A percentile compares a stretch with the other conserved stretches of the same genome.
These are phyloP conservation scores for Echeneis naucrates DNA, from an alignment of 2,797 vertebrate species.

Conservation along the genomic window DNA sequence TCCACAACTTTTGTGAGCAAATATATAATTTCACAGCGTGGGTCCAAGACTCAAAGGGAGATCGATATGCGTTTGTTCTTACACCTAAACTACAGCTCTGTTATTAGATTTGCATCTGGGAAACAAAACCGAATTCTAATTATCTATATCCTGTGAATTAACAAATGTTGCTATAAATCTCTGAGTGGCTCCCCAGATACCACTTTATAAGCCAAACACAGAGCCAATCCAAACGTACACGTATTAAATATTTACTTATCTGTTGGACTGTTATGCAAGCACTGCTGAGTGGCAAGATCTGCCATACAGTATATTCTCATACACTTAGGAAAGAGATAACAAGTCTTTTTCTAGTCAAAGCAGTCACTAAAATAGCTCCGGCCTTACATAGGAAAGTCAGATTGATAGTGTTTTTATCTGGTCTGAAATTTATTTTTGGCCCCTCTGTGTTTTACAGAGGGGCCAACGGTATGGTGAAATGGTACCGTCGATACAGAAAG, in stretches of 20 bases:
- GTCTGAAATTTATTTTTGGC: constrained; percentile 18
- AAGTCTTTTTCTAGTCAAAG: constrained; percentile 36
- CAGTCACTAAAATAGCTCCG: constrained; percentile 32
- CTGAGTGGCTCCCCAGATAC: constrained; percentile 12
- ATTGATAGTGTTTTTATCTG: constrained; percentile 18
- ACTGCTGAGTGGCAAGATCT: constrained; percentile 21
- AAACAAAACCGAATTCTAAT: constrained; percentile 37
- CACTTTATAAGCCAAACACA: constrained; percentile 50
- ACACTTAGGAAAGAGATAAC: constrained; percentile 4
- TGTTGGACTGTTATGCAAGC: constrained; percentile 48
- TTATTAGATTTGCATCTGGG: constrained; percentile 48
- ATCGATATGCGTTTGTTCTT: constrained; percentile 42
- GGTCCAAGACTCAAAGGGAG: constrained; percentile 18
- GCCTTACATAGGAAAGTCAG: constrained; percentile 16
- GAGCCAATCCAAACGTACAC: constrained; percentile 16
- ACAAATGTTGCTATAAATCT: constrained; percentile 50
- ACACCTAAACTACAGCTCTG: constrained; percentile 21
- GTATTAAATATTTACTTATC: constrained; percentile 73
- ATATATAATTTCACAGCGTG: constrained; percentile 51
- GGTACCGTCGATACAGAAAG: background rate
- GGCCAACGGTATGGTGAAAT: no score
- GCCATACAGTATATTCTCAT: constrained; percentile 24
- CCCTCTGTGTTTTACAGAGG: background rate
- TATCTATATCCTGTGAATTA: constrained; percentile 44
- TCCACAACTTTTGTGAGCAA: constrained; percentile 51